Percentiles rank a stretch among this genome's conserved stretches.
Conservation (phyloP, 2,888 invertebrate genomes). For the Drosophila sordidula region DNA sequence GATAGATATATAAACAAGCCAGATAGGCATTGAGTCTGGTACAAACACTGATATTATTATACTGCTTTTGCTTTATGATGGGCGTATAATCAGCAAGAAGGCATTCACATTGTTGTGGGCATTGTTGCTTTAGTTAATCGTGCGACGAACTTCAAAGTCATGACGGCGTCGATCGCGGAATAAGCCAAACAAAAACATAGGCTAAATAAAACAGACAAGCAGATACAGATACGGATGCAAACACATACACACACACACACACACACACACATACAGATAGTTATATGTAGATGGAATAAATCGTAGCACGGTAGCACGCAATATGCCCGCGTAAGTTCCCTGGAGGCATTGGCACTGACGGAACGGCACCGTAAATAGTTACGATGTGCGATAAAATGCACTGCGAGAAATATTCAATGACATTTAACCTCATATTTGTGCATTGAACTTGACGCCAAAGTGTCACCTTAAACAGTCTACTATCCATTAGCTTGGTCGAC, state of each 20-base stretch:
- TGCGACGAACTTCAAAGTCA: conserved; percentile 70
- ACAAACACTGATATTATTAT: conserved; percentile 28
- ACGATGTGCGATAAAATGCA: conserved; percentile 63
- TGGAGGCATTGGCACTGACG: conserved; percentile 36
- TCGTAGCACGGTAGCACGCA: conserved; percentile 49
- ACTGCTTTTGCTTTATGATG: conserved; percentile 44
- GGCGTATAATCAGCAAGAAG: conserved; percentile 55
- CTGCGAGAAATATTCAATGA: conserved; percentile 42
- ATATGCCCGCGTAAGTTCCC: conserved; percentile 19
- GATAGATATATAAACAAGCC: conserved; percentile 13
- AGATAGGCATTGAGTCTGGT: conserved; percentile 22
- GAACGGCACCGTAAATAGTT: conserved; percentile 47
- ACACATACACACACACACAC: neutral
- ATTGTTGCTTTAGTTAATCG: conserved; percentile 74
- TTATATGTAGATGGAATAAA: conserved; percentile 24
- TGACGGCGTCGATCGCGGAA: conserved; percentile 46
- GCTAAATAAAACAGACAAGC: conserved; percentile 16
- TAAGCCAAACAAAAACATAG: conserved; percentile 42
- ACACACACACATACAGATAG: conserved; percentile 3
- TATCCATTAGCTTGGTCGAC: neutral
- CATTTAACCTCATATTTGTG: neutral
- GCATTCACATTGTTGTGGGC: conserved; percentile 50
- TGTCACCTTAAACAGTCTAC: neutral
- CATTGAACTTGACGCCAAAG: conserved; percentile 8
- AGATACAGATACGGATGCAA: conserved; percentile 2